phyloP scores from a whole-genome alignment of 2,797 vertebrate species.

The Coendou prehensilis region DNA sequence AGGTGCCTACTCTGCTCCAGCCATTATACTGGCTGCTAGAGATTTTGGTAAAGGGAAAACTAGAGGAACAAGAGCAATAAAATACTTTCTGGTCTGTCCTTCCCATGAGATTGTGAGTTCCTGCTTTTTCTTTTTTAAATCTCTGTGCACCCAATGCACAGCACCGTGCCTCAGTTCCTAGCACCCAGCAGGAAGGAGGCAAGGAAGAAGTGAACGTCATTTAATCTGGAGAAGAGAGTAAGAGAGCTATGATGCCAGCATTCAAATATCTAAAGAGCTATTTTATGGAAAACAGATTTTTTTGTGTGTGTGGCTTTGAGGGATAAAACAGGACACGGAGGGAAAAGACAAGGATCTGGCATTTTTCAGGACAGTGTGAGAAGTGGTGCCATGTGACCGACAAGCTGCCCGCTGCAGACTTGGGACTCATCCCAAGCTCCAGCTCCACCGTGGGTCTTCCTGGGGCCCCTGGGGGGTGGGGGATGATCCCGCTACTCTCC shows the following conservation, averaged over 20 bases:
- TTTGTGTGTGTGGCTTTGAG: background rate
- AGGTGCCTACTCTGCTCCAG: background rate
- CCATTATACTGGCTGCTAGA: background rate
- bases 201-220: background rate
- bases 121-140: background rate
- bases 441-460: background rate
- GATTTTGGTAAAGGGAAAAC: background rate
- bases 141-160: background rate
- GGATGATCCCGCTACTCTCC: accelerated
- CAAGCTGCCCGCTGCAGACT: background rate
- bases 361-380: background rate
- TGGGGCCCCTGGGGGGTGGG: background rate
- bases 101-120: background rate
- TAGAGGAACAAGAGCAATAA: background rate
- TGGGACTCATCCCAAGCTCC: accelerated
- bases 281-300: background rate
- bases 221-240: background rate
- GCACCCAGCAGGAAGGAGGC: background rate
- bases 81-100: background rate
- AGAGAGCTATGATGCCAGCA: background rate
- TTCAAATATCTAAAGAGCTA: background rate
- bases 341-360: background rate
- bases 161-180: background rate
- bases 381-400: background rate
- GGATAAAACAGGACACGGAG: background rate